Evolutionary conservation across 2,113 vertebrate genomes (phyloP), one percentile per base, ranked within the genome.

Genomic region (Vombatus ursinus): DNA sequence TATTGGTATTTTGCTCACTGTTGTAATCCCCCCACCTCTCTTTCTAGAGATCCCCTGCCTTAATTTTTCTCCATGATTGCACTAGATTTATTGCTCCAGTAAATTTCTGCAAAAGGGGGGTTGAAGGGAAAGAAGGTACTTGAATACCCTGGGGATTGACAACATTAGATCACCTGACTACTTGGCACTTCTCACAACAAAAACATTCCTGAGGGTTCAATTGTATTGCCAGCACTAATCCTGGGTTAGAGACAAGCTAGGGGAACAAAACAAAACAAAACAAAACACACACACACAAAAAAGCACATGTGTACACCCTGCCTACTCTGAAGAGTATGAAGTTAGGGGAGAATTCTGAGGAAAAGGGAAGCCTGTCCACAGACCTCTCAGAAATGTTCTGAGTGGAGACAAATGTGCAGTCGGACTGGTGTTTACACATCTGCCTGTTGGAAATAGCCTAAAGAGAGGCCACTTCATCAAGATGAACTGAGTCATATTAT

Each of bases 31-130:
- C 19, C 68, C 68, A 22, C 68, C 92, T 52, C 90, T 94, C 84
- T 97, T 94, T 98, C 98, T 91, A 97, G 98, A 98, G 97, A 98
- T 97, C 52, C 94, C 95, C 97, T 97, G 96, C 95, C 97, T 98
- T 97, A 97, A 96, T 98, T 98, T 98, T 98, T 97, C 97, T 98
- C 97, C 97, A 95, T 97, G 98, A 98, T 94, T 97, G 96, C 96
- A 96, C 96, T 97, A 97, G 94, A 98, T 98, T 98, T 98, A 98
- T 98, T 98, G 97, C 97, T 98, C 97, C 97, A 98, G 97, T 97
- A 98, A 98, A 97, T 98, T 97, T 98, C 97, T 97, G 96, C 90
- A 96, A 98, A 98, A 98, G 96, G 96, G 96, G 93, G 92, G 91
- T 95, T 92, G 89, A 95, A 94, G 96, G 44, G 3, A 12, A 44